Evolutionary conservation across 2,888 invertebrate genomes (phyloP), one percentile per base, ranked within the genome.

Genomic region (Callimorpha dominula): DNA sequence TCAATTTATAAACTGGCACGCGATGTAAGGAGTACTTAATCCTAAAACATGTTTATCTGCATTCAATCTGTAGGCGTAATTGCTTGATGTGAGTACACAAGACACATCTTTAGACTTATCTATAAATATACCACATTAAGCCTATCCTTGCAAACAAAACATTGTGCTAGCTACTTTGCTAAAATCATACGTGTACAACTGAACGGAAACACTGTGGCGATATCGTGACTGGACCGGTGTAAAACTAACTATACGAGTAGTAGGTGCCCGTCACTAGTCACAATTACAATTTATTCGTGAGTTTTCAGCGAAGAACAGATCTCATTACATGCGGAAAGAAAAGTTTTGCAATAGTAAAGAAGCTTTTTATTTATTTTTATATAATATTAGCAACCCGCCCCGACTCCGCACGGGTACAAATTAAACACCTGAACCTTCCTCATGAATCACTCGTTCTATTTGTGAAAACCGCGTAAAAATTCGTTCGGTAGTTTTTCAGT

Each of bases 161-260:
- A 42, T 42, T 15, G 20, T 12, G 31, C 49, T 15, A 65, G 50
- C 14, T 42, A 42, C n/a, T 40, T 31, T 40, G 15, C 40, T 42
- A 43, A 64, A 43, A 9, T 43, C 64, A 17, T 43, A 43, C n/a
- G 15, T 49, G 70, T 31, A 66, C 68, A 72, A 49, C 40, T 14
- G 52, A 73, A 68, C 67, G 75, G 81, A 70, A 80, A 70, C 73
- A 81, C 79, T 75, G 68, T 70, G 75, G 14, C 42, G 78, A 84
- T 84, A 79, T 70, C 68, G 8, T 72, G 63, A 50, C 75, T 68
- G 60, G 68, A 52, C 65, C 40, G 7, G 46, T 50, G 42, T 64
- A 63, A 49, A 70, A 71, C 68, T 52, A 74, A 65, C 54, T 57
- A 62, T 68, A 65, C 68, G 71, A 71, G 68, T 74, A 57, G 70